A percentile compares a stretch with the other conserved stretches of the same genome.
These are phyloP conservation scores for Margaritifera margaritifera DNA, from an alignment of 2,888 invertebrate genomes.

Conservation along the genomic window DNA sequence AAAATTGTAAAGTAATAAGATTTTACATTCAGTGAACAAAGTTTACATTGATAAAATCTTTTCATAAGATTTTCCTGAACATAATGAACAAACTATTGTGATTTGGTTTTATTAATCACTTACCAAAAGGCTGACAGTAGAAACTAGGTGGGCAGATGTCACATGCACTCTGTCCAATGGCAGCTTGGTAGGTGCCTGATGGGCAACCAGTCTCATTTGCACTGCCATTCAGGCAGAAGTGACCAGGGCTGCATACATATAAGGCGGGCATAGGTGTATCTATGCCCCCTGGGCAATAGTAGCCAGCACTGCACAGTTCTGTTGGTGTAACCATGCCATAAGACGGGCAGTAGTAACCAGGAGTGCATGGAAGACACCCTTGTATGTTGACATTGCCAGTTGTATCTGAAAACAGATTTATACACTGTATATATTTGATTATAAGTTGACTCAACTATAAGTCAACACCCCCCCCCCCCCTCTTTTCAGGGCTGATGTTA, in stretches of 20 bases:
- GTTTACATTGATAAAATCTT: too few relatives aligned
- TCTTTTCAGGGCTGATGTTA: too few relatives aligned
- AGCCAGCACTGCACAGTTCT: slow-evolving; percentile 63
- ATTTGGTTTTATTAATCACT: slow-evolving; percentile 16
- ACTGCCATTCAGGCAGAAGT: slow-evolving; percentile 67
- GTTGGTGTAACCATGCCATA: slow-evolving; percentile 60
- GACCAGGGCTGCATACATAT: slow-evolving; percentile 67
- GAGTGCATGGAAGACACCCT: slow-evolving; percentile 65
- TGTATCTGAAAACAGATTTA: slow-evolving; percentile 43
- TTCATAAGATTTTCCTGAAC: too few relatives aligned
- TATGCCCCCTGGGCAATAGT: slow-evolving; percentile 69
- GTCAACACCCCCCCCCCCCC: too few relatives aligned
- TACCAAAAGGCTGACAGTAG: slow-evolving; percentile 67
- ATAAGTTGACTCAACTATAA: too few relatives aligned
- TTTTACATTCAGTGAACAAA: too few relatives aligned
- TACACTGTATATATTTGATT: too few relatives aligned
- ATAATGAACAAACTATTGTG: too few relatives aligned
- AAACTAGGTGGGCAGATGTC: slow-evolving; percentile 66
- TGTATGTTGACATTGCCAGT: slow-evolving; percentile 54
- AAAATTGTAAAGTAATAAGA: too few relatives aligned
- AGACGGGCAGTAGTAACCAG: slow-evolving; percentile 66
- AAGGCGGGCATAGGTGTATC: slow-evolving; percentile 53
- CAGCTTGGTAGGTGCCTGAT: slow-evolving; percentile 68
- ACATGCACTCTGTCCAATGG: slow-evolving; percentile 63
- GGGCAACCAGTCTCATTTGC: slow-evolving; percentile 70